A percentile compares a stretch with the other conserved stretches of the same genome.
These are phyloP conservation scores for Eledona agricola DNA, from an alignment of 2,888 invertebrate species.

Conservation along the genomic window DNA sequence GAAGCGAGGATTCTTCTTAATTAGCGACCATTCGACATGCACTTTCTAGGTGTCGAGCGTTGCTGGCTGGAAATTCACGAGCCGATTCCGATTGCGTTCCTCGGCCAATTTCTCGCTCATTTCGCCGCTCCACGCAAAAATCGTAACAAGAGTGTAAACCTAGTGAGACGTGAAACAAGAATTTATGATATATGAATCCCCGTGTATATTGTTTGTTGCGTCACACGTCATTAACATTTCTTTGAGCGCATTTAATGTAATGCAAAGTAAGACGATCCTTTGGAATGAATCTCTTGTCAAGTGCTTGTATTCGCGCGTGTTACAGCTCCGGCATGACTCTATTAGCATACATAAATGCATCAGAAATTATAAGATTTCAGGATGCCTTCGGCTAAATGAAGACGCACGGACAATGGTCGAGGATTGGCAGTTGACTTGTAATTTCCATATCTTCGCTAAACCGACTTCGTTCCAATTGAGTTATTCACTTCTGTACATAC, in stretches of 20 bases:
- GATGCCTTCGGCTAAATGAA: constrained; percentile 42
- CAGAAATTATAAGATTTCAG: constrained; percentile 47
- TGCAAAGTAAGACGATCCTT: constrained; percentile 7
- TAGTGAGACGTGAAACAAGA: too few species aligned
- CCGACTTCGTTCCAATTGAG: constrained; percentile 44
- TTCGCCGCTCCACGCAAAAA: too few species aligned
- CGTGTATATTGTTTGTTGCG: constrained; percentile 5
- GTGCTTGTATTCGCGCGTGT: constrained; percentile 49
- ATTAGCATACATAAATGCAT: constrained; percentile 53
- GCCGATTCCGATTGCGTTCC: too few species aligned
- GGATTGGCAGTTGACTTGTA: constrained; percentile 50
- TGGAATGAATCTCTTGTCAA: constrained; percentile 27
- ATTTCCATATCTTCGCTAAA: constrained; percentile 45
- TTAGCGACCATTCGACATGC: constrained; percentile 6
- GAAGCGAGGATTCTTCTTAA: constrained; percentile 8
- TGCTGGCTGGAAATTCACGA: too few species aligned
- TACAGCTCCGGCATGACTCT: constrained; percentile 49
- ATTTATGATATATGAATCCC: too few species aligned
- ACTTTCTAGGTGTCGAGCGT: constrained; percentile 1
- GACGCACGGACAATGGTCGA: constrained; percentile 48
- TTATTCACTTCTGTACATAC: constrained; percentile 41
- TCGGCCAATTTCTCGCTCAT: too few species aligned
- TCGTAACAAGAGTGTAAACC: too few species aligned
- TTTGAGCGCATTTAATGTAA: constrained; percentile 10
- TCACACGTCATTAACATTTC: constrained; percentile 5